Base-by-base conservation (phyloP, 2,888 invertebrate species). In the Exephanes ischioxanthus region DNA sequence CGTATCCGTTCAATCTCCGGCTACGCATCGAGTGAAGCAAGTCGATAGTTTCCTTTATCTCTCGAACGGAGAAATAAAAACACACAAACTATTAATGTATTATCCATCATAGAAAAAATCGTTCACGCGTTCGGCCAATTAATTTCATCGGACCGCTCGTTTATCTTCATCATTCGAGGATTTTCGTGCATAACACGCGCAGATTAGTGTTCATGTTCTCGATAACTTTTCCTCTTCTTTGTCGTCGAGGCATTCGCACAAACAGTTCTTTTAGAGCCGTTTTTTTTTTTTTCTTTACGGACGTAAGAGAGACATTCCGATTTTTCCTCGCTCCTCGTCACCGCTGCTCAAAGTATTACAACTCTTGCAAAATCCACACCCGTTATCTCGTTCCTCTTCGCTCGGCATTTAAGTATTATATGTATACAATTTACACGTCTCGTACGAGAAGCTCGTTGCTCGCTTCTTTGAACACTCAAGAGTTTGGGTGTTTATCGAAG, bases 191-290 rank as follows among this genome's bases (percentile, higher is more conserved):
- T 16, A 16, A 63, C 63, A 33, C 63, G 63, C 63, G 63, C 63
- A 63, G n/a, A 33, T 30, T 33, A 30, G 33, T 33, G 63, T 63
- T 63, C 63, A 22, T 61, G 19, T 66, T 37, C 53, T 66, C 63
- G 14, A 16, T 22, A n/a, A 37, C 2, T 61, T 48, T 41, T 48
- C 45, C 16, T 48, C 14, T 33, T 80, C 71, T 41, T 30, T 55
- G 48, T 83, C 71, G 33, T 88, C 79, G 66, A 85, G 85, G 68
- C 19, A 68, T 81, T 80, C 84, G 82, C 75, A 67, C 76, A 84
- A 87, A 86, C 80, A 89, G 81, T 85, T 82, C 63, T n/a, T 81
- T 87, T 75, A 86, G 85, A 87, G 63, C 84, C 83, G 84, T 45
- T 55, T 45, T 55, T 45, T 67, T 26, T 41, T 66, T 41, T 41